Evolutionary conservation across 2,888 invertebrate species (phyloP).

Genomic region (Stenodera caucasica): DNA sequence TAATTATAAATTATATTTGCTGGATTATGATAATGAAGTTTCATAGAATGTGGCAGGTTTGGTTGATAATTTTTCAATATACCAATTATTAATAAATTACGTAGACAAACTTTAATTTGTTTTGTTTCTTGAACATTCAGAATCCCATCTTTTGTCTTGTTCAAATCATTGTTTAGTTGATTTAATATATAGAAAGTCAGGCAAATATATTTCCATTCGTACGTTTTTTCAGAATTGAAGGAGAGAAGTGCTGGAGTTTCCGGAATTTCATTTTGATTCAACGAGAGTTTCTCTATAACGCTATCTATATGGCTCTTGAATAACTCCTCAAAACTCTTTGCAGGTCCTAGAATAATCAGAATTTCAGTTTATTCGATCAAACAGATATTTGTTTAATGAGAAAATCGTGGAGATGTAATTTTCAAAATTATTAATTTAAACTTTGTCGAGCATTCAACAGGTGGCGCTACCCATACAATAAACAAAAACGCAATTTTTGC

Average conservation of each 20-base stretch:
- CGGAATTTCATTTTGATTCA: neutral
- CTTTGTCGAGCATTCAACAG: too few relatives aligned
- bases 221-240: slow-evolving; percentile 19
- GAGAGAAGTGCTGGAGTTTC: neutral
- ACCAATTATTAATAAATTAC: slow-evolving; percentile 67
- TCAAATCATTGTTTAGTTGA: slow-evolving; percentile 43
- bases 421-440: too few relatives aligned
- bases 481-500: neutral
- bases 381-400: too few relatives aligned
- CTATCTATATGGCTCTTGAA: neutral
- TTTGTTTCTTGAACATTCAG: slow-evolving; percentile 71
- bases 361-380: neutral
- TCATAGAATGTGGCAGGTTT: slow-evolving; percentile 47
- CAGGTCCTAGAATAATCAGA: slow-evolving; percentile 4
- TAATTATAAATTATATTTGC: slow-evolving; percentile 56
- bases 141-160: slow-evolving; percentile 47
- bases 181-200: slow-evolving; percentile 56
- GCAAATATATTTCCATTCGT: slow-evolving; percentile 55
- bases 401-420: too few relatives aligned
- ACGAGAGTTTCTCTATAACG: neutral
- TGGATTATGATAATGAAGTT: slow-evolving; percentile 38
- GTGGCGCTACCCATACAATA: neutral
- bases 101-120: slow-evolving; percentile 63
- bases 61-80: slow-evolving; percentile 67
- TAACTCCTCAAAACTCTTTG: slow-evolving; percentile 4